These are phyloP conservation scores for Nannoperca obscura DNA, from an alignment of 2,797 vertebrate species.

Conservation along the genomic window DNA sequence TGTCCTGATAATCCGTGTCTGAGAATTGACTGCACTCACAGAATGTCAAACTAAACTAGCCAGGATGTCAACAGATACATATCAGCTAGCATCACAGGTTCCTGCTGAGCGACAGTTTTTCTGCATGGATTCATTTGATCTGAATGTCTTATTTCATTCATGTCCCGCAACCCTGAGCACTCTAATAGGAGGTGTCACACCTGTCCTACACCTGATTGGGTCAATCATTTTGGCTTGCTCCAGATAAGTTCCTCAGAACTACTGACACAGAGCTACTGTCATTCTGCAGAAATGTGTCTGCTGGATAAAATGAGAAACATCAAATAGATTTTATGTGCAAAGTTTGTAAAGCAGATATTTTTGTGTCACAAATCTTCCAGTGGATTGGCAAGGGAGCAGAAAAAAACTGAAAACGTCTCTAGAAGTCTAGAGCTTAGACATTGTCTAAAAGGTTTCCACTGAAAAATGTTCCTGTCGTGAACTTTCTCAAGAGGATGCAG, in stretches of 20 bases:
- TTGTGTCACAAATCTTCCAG: neutral
- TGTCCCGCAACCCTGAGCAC: neutral
- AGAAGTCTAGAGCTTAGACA: neutral
- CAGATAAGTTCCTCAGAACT: conserved; percentile 13
- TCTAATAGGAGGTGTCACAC: conserved; percentile 24
- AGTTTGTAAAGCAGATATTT: conserved; percentile 1
- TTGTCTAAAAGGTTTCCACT: neutral
- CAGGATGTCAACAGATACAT: conserved; percentile 12
- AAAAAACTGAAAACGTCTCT: neutral
- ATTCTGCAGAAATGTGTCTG: neutral
- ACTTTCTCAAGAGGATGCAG: neutral
- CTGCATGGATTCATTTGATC: conserved; percentile 37
- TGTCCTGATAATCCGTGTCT: conserved; percentile 41
- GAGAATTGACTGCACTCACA: conserved; percentile 16
- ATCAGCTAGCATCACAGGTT: conserved; percentile 14
- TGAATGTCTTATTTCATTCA: conserved; percentile 27
- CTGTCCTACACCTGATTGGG: conserved; percentile 21
- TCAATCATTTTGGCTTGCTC: neutral
- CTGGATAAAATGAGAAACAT: conserved; percentile 3
- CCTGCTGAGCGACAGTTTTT: conserved; percentile 20
- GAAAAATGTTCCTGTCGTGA: neutral
- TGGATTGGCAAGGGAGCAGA: neutral
- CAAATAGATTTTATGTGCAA: neutral
- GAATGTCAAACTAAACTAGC: conserved; percentile 33
- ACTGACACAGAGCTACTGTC: neutral